phyloP scores from a whole-genome alignment of 2,888 invertebrate species.

The Ormyrus pomaceus region DNA sequence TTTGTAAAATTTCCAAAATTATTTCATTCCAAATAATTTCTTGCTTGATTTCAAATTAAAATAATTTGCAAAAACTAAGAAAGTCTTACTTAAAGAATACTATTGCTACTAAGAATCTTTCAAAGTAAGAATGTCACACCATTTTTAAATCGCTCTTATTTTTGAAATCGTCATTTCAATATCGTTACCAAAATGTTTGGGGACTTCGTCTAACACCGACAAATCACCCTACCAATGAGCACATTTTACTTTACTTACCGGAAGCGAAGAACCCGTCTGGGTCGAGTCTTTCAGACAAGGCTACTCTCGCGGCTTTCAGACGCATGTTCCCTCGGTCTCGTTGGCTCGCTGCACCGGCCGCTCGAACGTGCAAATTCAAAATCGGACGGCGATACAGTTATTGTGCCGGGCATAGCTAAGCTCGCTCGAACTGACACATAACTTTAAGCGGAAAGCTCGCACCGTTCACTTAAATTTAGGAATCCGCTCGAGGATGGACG shows the following conservation, averaged over 20 bases:
- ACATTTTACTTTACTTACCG: conserved; percentile 24
- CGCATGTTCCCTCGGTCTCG: conserved; percentile 29
- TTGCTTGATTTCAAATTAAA: not conserved
- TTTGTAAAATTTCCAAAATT: too few relatives aligned
- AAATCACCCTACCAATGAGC: not conserved
- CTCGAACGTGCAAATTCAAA: conserved; percentile 12
- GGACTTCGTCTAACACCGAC: too few relatives aligned
- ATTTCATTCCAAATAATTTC: too few relatives aligned
- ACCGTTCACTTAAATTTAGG: not conserved
- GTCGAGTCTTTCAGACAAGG: conserved; percentile 32
- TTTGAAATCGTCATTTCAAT: too few relatives aligned
- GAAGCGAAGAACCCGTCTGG: conserved; percentile 17
- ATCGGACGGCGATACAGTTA: not conserved
- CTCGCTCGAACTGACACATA: conserved; percentile 1
- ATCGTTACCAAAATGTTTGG: too few relatives aligned
- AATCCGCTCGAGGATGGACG: too few relatives aligned
- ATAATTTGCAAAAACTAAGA: not conserved
- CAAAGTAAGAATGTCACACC: too few relatives aligned
- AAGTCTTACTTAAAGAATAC: too few relatives aligned
- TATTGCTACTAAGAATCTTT: too few relatives aligned
- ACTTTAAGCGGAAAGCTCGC: not conserved
- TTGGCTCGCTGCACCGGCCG: not conserved
- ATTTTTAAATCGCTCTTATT: too few relatives aligned
- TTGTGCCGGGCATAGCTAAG: conserved; percentile 16
- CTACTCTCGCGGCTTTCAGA: conserved; percentile 7